Evolutionary conservation across 2,113 vertebrate genomes (phyloP).

Genomic region (Entomyzon cyanotis): DNA sequence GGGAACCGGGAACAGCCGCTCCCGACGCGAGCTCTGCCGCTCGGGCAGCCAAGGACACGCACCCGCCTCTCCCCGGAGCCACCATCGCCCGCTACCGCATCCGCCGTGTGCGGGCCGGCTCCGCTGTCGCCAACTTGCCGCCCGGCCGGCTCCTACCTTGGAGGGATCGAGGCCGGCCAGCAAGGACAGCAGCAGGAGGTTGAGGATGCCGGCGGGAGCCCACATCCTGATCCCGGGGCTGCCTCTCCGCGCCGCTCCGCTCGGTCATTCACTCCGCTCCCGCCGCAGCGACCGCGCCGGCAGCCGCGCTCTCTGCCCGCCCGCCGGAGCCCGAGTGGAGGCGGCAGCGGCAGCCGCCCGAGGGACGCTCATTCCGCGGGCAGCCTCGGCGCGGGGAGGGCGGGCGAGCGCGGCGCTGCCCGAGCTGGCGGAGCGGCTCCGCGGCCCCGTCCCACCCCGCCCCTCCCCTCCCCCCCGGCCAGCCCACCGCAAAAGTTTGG

Average conservation of each 20-base stretch:
- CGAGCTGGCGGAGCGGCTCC: too few species aligned
- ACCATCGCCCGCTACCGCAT: conserved; percentile 15
- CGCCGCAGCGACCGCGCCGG: conserved; percentile 61
- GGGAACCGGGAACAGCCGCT: not conserved
- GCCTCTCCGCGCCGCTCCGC: conserved; percentile 11
- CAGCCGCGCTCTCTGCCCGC: conserved; percentile 69
- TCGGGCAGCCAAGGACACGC: not conserved
- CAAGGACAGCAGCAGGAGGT: conserved; percentile 82
- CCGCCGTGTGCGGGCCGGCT: not conserved
- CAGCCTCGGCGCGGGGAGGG: conserved; percentile 43
- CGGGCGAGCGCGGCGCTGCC: not conserved
- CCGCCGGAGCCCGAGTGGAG: conserved; percentile 58
- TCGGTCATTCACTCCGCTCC: conserved; percentile 54
- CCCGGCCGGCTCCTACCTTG: conserved; percentile 79
- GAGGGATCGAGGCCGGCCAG: conserved; percentile 87
- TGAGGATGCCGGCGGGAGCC: conserved; percentile 79
- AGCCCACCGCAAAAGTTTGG: too few species aligned
- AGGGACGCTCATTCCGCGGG: conserved; percentile 78
- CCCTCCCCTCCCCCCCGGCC: too few species aligned
- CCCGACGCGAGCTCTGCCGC: not conserved
- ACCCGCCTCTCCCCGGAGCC: not conserved
- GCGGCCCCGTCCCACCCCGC: too few species aligned
- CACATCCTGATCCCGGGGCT: conserved; percentile 82
- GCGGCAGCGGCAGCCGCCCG: conserved; percentile 58
- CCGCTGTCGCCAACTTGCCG: not conserved